A percentile compares a stretch with the other conserved stretches of the same genome.
These are phyloP conservation scores for Meloidogyne floridensis DNA, from an alignment of 1,140 invertebrate species.

Conservation along the genomic window DNA sequence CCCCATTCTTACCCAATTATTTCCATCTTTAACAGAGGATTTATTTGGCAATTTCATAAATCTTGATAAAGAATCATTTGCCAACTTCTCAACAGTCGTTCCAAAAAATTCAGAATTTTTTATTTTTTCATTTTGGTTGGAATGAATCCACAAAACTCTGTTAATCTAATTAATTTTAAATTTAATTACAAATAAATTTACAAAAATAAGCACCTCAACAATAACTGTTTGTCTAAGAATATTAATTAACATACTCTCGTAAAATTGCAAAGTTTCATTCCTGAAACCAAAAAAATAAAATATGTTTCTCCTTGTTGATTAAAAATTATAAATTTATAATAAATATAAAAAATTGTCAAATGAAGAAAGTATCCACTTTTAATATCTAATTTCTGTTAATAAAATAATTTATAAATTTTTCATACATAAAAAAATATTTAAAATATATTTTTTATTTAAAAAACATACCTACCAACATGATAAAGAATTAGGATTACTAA, in stretches of 20 bases:
- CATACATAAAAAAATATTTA: too few species aligned
- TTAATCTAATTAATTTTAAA: background rate
- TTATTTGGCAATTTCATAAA: background rate
- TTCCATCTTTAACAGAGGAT: background rate
- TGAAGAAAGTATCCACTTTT: too few species aligned
- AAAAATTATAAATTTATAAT: background rate
- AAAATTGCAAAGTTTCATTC: background rate
- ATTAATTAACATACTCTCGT: background rate
- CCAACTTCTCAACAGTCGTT: background rate
- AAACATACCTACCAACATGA: background rate
- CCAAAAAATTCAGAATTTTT: conserved; percentile 2
- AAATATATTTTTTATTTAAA: background rate
- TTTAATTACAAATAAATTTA: background rate
- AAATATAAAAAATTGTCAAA: too few species aligned
- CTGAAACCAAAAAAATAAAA: background rate
- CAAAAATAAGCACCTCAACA: background rate
- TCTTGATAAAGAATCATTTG: background rate
- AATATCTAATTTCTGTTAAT: too few species aligned
- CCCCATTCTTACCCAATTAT: background rate
- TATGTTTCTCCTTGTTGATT: background rate
- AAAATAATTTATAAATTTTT: too few species aligned
- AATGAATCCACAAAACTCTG: background rate
- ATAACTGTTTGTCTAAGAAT: background rate
- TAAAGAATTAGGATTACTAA: background rate
- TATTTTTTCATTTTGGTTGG: background rate